A percentile compares a stretch with the other conserved stretches of the same genome.
phyloP scores from a whole-genome alignment of 2,888 invertebrate genomes.

The Parnassius orleans region DNA sequence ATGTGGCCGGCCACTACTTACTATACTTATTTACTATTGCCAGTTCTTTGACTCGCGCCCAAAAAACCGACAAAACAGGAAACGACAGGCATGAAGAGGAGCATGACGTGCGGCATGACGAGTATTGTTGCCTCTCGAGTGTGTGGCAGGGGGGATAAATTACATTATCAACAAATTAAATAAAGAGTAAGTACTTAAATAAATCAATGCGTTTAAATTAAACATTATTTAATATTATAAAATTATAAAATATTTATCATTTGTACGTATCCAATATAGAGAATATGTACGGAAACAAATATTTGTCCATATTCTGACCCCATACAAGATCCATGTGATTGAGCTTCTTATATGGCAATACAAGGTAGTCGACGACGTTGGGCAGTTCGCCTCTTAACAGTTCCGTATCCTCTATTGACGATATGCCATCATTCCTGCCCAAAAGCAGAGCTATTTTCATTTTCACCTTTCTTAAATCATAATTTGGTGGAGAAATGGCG shows the following conservation, averaged over 20 bases:
- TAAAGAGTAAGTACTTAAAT: too few species aligned
- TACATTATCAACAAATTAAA: too few species aligned
- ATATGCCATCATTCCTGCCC: constrained; percentile 75
- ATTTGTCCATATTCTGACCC: constrained; percentile 42
- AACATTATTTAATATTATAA: too few species aligned
- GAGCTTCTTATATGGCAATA: constrained; percentile 37
- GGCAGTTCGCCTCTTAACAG: constrained; percentile 36
- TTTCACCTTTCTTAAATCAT: constrained; percentile 39
- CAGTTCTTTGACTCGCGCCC: too few species aligned
- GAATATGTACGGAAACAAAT: constrained; percentile 43
- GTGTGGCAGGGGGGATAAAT: too few species aligned
- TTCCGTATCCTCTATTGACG: constrained; percentile 44
- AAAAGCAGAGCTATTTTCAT: constrained; percentile 59
- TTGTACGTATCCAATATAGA: constrained; percentile 31
- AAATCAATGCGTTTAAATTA: too few species aligned
- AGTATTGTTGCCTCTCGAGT: too few species aligned
- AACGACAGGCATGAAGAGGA: too few species aligned
- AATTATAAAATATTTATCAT: neutral
- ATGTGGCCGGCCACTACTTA: too few species aligned
- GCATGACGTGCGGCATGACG: too few species aligned
- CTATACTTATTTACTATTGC: too few species aligned
- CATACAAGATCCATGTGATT: constrained; percentile 48
- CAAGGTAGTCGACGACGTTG: constrained; percentile 41
- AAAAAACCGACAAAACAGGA: too few species aligned
- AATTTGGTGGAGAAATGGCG: constrained; percentile 34